These are phyloP conservation scores for Acronicta alni DNA, from an alignment of 2,888 invertebrate genomes.

Conservation along the genomic window DNA sequence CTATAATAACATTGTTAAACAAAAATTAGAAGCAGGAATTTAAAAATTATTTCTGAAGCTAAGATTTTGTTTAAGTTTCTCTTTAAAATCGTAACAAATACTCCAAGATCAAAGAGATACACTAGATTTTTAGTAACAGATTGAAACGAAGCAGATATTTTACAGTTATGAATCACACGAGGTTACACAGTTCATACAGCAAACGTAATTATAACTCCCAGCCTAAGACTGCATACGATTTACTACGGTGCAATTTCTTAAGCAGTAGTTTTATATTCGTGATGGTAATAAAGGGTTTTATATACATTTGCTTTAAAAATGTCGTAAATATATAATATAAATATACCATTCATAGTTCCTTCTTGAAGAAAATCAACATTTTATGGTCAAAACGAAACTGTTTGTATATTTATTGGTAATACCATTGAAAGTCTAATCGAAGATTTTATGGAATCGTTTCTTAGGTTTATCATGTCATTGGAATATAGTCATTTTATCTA, in stretches of 20 bases:
- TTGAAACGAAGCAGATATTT: slow-evolving; percentile 9
- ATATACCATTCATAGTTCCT: slow-evolving; percentile 16
- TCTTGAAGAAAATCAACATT: not conserved
- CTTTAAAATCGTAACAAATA: too few relatives aligned
- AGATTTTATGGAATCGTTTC: slow-evolving; percentile 7
- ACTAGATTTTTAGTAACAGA: slow-evolving; percentile 1
- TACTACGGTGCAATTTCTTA: slow-evolving; percentile 8
- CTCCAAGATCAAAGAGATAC: not conserved
- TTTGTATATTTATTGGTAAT: slow-evolving; percentile 12
- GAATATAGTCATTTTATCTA: not conserved
- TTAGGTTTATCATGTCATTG: too few relatives aligned
- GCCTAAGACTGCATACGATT: not conserved
- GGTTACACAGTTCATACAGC: slow-evolving; percentile 36
- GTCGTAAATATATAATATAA: slow-evolving; percentile 22
- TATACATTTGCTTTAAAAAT: slow-evolving; percentile 5
- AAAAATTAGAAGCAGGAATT: too few relatives aligned
- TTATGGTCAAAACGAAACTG: slow-evolving; percentile 2
- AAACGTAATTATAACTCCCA: slow-evolving; percentile 10
- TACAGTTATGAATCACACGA: slow-evolving; percentile 28
- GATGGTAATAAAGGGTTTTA: slow-evolving; percentile 16
- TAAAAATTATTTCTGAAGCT: too few relatives aligned
- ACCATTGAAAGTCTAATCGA: slow-evolving; percentile 16
- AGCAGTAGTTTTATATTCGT: slow-evolving; percentile 11
- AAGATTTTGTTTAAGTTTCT: too few relatives aligned
- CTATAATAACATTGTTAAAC: too few relatives aligned